Evolutionary conservation across 2,113 vertebrate species (phyloP).

Genomic region (Dascyllus trimaculatus): DNA sequence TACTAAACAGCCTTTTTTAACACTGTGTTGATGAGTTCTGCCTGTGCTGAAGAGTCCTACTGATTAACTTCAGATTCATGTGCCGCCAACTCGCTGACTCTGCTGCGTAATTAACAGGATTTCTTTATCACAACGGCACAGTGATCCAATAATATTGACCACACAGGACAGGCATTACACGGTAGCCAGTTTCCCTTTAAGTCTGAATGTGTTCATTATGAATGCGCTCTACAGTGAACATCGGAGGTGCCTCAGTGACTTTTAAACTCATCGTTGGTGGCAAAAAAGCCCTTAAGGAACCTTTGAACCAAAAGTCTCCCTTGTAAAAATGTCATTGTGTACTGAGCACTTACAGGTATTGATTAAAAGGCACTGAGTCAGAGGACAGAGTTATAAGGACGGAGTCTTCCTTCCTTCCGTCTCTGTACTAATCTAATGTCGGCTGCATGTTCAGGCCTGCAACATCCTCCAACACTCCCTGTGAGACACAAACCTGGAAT

Average conservation of each 20-base stretch:
- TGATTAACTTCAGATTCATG: conserved; percentile 64
- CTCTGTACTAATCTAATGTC: conserved; percentile 14
- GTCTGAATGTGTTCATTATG: conserved; percentile 11
- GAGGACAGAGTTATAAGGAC: conserved; percentile 27
- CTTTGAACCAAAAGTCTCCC: conserved; percentile 26
- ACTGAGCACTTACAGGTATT: conserved; percentile 34
- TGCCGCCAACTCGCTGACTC: conserved; percentile 30
- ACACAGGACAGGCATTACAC: conserved; percentile 9
- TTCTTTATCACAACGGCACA: conserved; percentile 42
- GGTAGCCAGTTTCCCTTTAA: conserved; percentile 1
- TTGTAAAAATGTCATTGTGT: conserved; percentile 22
- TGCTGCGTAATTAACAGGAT: conserved; percentile 42
- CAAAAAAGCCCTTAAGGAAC: conserved; percentile 21
- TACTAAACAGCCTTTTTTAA: conserved; percentile 59
- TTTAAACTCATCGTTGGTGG: not conserved
- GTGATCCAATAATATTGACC: conserved; percentile 15
- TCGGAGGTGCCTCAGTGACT: not conserved
- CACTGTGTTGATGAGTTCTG: conserved; percentile 38
- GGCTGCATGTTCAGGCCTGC: conserved; percentile 49
- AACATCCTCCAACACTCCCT: not conserved
- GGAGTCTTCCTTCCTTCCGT: conserved; percentile 24
- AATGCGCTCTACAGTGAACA: not conserved
- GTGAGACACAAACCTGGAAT: conserved; percentile 42
- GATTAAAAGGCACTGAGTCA: conserved; percentile 50
- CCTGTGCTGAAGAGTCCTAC: conserved; percentile 27